Conservation (phyloP, 2,888 invertebrate genomes). For the Yponomeuta cagnagella region DNA sequence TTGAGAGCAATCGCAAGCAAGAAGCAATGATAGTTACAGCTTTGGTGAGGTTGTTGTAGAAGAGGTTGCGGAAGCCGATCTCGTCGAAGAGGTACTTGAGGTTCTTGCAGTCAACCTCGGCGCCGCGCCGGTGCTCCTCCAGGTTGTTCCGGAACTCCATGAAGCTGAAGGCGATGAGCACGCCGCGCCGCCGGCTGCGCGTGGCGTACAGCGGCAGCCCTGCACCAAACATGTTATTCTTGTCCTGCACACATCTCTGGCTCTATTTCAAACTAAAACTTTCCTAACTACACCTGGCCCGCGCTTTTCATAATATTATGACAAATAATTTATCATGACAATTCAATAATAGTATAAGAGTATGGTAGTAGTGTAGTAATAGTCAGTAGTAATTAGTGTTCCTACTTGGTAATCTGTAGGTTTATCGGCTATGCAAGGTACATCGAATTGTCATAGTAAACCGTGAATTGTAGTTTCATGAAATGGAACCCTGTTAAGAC, state of each 20-base stretch:
- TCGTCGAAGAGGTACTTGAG: constrained; percentile 76
- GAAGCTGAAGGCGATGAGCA: constrained; percentile 78
- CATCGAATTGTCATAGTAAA: no score
- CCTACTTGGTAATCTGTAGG: no score
- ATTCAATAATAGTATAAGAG: no score
- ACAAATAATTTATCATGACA: no score
- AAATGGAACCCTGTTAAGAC: no score
- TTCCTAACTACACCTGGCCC: background rate
- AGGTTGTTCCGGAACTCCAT: constrained; percentile 62
- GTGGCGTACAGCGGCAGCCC: constrained; percentile 67
- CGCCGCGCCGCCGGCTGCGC: constrained; percentile 73
- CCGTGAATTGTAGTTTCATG: no score
- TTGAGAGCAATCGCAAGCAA: no score
- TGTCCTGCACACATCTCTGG: background rate
- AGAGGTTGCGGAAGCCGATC: constrained; percentile 72
- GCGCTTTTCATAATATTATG: no score
- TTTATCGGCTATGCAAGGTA: no score
- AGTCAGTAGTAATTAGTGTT: no score
- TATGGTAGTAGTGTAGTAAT: no score
- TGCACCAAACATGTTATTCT: constrained; percentile 22
- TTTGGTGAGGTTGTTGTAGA: constrained; percentile 55
- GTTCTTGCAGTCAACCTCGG: constrained; percentile 75
- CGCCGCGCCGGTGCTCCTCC: constrained; percentile 68
- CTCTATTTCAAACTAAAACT: no score
- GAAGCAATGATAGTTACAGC: background rate